Evolutionary conservation across 2,797 vertebrate species (phyloP), one percentile per base, ranked within the genome.

Genomic region (Anguilla anguilla): DNA sequence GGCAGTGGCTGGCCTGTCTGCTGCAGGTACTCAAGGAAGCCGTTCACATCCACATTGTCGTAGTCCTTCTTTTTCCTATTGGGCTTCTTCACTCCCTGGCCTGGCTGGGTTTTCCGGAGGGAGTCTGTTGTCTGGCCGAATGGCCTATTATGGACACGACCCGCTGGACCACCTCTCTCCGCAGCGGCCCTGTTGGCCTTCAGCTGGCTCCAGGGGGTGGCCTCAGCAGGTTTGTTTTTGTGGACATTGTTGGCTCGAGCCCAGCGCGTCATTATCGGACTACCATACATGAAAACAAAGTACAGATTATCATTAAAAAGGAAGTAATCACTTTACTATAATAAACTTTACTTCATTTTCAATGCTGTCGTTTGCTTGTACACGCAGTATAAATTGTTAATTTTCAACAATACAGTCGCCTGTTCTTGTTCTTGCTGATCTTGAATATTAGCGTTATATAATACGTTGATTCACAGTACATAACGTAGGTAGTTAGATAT

Each of bases 141-240:
- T 17, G 72, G 51, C 15, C 39, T 67, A 0, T 61, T 69, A 25
- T n/a, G 22, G 4, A 31, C 81, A 1, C 43, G 17, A 6, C 61
- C 72, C 67, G 81, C 57, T 17, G n/a, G 69, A 43, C 2, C 39
- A 2, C 83, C 57, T 10, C 43, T 7, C 3, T 3, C 13, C 9
- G 43, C 28, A 61, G 57, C 55, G 28, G 46, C 35, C 15, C 57
- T 9, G 11, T 69, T 92, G 19, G 91, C 90, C 86, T 92, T 95
- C 86, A 98, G 92, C 72, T 96, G 94, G 67, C 93, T 97, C 98
- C 98, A 99, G 13, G 98, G 96, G 0, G 98, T 97, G 0, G 98
- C 97, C 0, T 95, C 94, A 1, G 96, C 94, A 15, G 95, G 93
- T 90, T 95, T 97, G 82, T 94, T 94, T 91, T 93, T 96, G 46